These are phyloP conservation scores for Tenthredo livida DNA, from an alignment of 2,888 invertebrate genomes.

Conservation along the genomic window DNA sequence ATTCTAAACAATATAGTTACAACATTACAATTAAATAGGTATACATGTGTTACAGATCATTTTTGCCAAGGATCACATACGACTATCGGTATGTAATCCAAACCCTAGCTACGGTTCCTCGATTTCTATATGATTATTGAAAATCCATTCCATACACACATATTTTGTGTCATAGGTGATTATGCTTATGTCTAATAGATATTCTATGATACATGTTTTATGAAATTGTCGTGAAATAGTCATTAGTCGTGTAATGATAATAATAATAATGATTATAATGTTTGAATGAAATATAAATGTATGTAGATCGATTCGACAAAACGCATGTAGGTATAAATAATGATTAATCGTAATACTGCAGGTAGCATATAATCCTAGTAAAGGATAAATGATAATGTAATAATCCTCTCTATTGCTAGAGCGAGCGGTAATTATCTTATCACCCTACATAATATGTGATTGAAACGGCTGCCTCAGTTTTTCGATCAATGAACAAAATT, in stretches of 20 bases:
- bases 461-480: not conserved
- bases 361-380: not conserved
- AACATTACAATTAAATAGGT: not conserved
- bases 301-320: not conserved
- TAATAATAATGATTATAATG: not conserved
- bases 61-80: not conserved
- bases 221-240: not conserved
- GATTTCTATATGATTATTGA: not conserved
- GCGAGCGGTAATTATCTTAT: not conserved
- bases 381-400: not conserved
- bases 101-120: not conserved
- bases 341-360: not conserved
- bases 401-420: not conserved
- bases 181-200: not conserved
- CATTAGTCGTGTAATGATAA: not conserved
- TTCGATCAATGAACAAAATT: not conserved
- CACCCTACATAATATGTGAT: not conserved
- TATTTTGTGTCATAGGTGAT: not conserved
- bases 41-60: not conserved
- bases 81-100: no score
- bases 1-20: not conserved
- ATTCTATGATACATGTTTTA: not conserved
- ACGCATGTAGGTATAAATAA: not conserved
- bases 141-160: not conserved
- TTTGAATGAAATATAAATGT: not conserved